phyloP scores from a whole-genome alignment of 1,140 invertebrate species.

The Bombus consobrinus region DNA sequence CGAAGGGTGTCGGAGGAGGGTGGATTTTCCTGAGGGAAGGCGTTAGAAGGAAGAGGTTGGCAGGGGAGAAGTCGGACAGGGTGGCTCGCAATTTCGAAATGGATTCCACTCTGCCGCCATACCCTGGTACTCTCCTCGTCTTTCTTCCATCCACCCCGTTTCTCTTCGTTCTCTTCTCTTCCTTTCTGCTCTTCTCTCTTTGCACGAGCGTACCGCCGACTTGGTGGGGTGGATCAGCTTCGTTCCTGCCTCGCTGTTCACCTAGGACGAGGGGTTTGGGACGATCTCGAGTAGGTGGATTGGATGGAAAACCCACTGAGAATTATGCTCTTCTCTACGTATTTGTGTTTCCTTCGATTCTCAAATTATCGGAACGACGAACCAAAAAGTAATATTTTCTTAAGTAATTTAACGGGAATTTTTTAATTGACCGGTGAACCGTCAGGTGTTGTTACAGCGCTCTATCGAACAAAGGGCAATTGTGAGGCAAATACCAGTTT shows the following conservation, averaged over 20 bases:
- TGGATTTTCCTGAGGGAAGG: conserved; percentile 53
- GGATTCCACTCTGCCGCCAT: conserved; percentile 76
- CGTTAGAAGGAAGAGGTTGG: conserved; percentile 63
- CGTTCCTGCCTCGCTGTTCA: conserved; percentile 57
- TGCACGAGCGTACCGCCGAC: conserved; percentile 38
- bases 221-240: conserved; percentile 71
- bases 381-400: neutral
- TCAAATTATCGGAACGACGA: conserved; percentile 36
- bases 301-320: conserved; percentile 74
- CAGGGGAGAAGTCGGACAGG: conserved; percentile 70
- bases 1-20: neutral
- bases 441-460: neutral
- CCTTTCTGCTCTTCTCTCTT: conserved; percentile 43
- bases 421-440: neutral
- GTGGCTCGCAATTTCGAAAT: conserved; percentile 82
- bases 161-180: conserved; percentile 64
- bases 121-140: conserved; percentile 34
- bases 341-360: conserved; percentile 32
- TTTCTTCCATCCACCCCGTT: conserved; percentile 41
- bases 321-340: conserved; percentile 37
- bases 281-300: conserved; percentile 69
- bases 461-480: neutral
- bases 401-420: neutral
- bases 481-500: neutral
- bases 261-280: conserved; percentile 47